phyloP scores from a whole-genome alignment of 2,888 invertebrate genomes.

The Cabera pusaria region DNA sequence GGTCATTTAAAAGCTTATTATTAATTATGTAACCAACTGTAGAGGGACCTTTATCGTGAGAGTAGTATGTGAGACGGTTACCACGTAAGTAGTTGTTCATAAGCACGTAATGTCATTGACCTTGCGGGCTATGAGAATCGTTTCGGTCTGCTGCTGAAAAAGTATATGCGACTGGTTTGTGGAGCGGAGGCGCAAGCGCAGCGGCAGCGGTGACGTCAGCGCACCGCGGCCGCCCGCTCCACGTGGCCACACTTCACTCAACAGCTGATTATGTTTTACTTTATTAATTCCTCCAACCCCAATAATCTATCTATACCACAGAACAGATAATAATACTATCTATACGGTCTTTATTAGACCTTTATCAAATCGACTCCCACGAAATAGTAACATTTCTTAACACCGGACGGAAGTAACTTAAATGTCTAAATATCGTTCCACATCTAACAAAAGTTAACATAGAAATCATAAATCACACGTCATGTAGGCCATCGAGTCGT shows the following conservation, averaged over 20 bases:
- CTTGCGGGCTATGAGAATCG: slow-evolving; percentile 52
- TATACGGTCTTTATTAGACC: too few relatives aligned
- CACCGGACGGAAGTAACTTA: too few relatives aligned
- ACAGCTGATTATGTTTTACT: slow-evolving; percentile 10
- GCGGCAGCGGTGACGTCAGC: slow-evolving; percentile 27
- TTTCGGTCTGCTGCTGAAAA: slow-evolving; percentile 73
- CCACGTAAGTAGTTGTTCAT: slow-evolving; percentile 38
- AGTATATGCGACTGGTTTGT: slow-evolving; percentile 68
- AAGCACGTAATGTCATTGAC: slow-evolving; percentile 64
- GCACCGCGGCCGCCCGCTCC: slow-evolving; percentile 48
- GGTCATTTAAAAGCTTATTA: slow-evolving; percentile 13
- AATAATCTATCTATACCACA: slow-evolving; percentile 9
- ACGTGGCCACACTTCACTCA: slow-evolving; percentile 52
- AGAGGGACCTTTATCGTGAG: slow-evolving; percentile 27
- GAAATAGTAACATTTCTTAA: slow-evolving; percentile 19
- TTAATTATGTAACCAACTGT: slow-evolving; percentile 19
- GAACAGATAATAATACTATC: too few relatives aligned
- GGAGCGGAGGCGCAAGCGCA: slow-evolving; percentile 42
- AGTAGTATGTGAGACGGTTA: slow-evolving; percentile 43
- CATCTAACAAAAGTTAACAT: too few relatives aligned
- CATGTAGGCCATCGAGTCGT: slow-evolving; percentile 42
- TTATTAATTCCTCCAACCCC: too few relatives aligned
- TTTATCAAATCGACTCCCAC: too few relatives aligned
- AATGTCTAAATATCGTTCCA: too few relatives aligned
- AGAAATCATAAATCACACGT: slow-evolving; percentile 39